A percentile compares a stretch with the other conserved stretches of the same genome.
These are phyloP conservation scores for Bombus breviceps DNA, from an alignment of 1,140 invertebrate species.

Conservation along the genomic window DNA sequence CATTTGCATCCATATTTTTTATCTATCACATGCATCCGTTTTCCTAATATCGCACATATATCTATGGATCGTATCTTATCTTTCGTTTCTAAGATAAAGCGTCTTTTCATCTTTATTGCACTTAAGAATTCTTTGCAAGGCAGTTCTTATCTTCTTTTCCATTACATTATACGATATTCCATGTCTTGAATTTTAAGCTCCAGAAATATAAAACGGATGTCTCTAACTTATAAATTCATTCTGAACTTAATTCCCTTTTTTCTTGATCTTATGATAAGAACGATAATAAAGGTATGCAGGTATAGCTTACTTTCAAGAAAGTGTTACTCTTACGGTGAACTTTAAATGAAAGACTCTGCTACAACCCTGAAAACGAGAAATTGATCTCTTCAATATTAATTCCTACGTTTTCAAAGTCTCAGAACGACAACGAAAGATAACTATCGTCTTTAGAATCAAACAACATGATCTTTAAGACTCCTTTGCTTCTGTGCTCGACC, in stretches of 20 bases:
- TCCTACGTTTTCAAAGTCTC: neutral
- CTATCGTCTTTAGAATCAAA: too few relatives aligned
- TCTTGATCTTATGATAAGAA: neutral
- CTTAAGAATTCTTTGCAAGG: neutral
- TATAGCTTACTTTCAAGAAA: neutral
- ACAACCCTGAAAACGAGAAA: neutral
- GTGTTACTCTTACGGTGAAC: neutral
- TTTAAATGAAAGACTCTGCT: neutral
- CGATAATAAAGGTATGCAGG: neutral
- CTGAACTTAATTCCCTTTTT: neutral
- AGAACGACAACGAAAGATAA: neutral
- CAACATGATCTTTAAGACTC: too few relatives aligned
- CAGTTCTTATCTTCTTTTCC: neutral
- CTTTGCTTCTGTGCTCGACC: too few relatives aligned
- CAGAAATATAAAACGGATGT: neutral
- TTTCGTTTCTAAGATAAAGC: neutral
- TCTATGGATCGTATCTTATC: neutral
- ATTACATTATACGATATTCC: neutral
- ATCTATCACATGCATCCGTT: too few relatives aligned
- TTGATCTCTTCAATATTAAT: neutral
- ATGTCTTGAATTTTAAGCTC: neutral
- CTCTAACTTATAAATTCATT: constrained; percentile 3
- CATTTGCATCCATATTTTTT: neutral
- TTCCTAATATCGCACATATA: neutral
- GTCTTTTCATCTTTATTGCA: neutral